Base-by-base conservation (phyloP, 2,797 vertebrate species). In the Pogonophryne albipinna region DNA sequence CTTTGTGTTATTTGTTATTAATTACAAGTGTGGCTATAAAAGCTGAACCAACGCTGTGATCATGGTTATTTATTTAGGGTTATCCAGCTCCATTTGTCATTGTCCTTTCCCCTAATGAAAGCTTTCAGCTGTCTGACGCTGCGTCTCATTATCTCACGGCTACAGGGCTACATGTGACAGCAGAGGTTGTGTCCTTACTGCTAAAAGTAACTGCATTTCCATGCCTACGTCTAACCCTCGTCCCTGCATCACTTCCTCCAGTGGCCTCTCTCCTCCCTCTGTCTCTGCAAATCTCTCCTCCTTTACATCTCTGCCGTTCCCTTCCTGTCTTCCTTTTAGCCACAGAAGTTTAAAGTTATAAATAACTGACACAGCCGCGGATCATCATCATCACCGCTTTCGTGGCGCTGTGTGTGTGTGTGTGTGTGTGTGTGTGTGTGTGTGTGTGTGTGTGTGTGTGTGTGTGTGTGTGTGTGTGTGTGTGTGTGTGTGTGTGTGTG, bases 321-420 rank as follows among this genome's bases (percentile, higher is more conserved):
- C 79, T 68, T 70, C 63, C 83, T 62, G 61, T 78, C 84, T 79
- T 64, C 73, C 83, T 66, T 19, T 51, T 10, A 78, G 79, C 79
- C 74, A 71, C 80, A 74, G 72, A 85, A 82, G 86, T 88, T 83
- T 81, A 57, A 72, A 79, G 86, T 84, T 93, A 92, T 90, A 89
- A 90, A 91, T 92, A 91, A 78, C 84, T 56, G 71, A 78, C 69
- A 81, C 56, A 23, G 78, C 69, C 80, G 77, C 47, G 14, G 70
- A 38, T 38, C 34, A 38, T 38, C 27, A 72, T 86, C 85, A 78
- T 86, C 0, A 27, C 61, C 16, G 58, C 73, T 78, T 66, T 73
- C 60, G 63, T 71, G 70, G 68, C 7, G 14, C 55, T 71, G 67
- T 67, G 64, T 44, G 46, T 41, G 50, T n/a, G 50, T 41, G 62